phyloP scores from a whole-genome alignment of 2,113 vertebrate genomes.

The Bufo bufo region DNA sequence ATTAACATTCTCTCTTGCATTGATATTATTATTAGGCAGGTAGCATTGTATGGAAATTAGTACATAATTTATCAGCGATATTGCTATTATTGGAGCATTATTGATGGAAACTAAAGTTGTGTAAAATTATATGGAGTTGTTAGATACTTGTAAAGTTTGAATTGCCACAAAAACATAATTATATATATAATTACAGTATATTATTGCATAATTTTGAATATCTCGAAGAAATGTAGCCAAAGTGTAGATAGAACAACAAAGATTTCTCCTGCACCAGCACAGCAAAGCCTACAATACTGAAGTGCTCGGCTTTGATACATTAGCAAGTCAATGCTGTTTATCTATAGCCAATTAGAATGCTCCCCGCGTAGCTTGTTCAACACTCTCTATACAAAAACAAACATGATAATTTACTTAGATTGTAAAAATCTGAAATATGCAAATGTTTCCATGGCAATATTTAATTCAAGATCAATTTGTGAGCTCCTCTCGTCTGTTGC shows the following conservation, averaged over 20 bases:
- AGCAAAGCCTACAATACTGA: not conserved
- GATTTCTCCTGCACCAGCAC: not conserved
- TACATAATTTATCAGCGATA: not conserved
- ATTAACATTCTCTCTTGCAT: too few relatives aligned
- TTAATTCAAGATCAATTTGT: conserved; percentile 34
- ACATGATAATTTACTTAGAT: conserved; percentile 23
- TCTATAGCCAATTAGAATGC: conserved; percentile 26
- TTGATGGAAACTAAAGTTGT: too few relatives aligned
- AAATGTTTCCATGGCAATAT: conserved; percentile 42
- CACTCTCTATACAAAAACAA: conserved; percentile 21
- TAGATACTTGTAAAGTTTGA: too few relatives aligned
- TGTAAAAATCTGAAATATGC: conserved; percentile 27
- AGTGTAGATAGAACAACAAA: not conserved
- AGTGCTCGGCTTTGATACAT: not conserved
- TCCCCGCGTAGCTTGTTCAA: not conserved
- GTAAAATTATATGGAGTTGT: too few relatives aligned
- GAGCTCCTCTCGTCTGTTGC: conserved; percentile 26
- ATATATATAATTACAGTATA: not conserved
- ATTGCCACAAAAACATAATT: too few relatives aligned
- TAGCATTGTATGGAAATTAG: too few relatives aligned
- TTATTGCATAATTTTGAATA: not conserved
- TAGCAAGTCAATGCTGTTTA: conserved; percentile 36
- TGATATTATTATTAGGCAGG: too few relatives aligned
- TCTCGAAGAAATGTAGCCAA: not conserved
- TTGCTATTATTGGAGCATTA: not conserved